Evolutionary conservation across 2,797 vertebrate genomes (phyloP), one percentile per base, ranked within the genome.

Genomic region (Phrynocephalus vlangalii): DNA sequence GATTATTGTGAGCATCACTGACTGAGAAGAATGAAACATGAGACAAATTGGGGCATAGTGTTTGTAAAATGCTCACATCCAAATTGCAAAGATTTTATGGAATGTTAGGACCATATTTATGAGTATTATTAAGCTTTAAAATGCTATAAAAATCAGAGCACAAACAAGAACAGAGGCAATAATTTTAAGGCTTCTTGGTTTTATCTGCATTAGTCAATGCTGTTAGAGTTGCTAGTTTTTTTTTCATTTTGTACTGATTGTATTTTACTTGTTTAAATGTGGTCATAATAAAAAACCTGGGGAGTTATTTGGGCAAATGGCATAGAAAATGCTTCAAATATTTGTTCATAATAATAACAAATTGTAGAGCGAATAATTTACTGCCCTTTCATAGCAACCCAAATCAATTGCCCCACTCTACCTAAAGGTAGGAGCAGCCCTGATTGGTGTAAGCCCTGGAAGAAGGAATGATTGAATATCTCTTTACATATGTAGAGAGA

Each of bases 81-180:
- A 38, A 75, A 75, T 44, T n/a, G 33, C 13, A 75, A 44, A 38
- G 2, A 8, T 20, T 75, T 73, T 73, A 73, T 73, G n/a, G 73
- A 44, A 38, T 22, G 6, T 75, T 33, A 22, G 20, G 16, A 56
- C 13, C 52, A 56, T 56, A 75, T 44, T 44, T 75, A 75, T 44
- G 33, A 75, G 3, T 44, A 44, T 30, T 68, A 28, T 48, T 82
- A 48, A 44, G 44, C 16, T 50, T 50, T 52, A 71, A 75, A 71
- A 66, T 70, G 22, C 56, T 79, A 2, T 79, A 60, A 79, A 79
- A 79, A 63, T 20, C 20, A 22, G 28, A 82, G 68, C 48, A 71
- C 71, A 82, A 82, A 50, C 79, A 67, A 82, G 63, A 68, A 82
- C 28, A 70, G 78, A 63, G 6, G n/a, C 78, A 60, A 79, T 79